Evolutionary conservation across 2,113 vertebrate species (phyloP).

Genomic region (Ahaetulla prasina): DNA sequence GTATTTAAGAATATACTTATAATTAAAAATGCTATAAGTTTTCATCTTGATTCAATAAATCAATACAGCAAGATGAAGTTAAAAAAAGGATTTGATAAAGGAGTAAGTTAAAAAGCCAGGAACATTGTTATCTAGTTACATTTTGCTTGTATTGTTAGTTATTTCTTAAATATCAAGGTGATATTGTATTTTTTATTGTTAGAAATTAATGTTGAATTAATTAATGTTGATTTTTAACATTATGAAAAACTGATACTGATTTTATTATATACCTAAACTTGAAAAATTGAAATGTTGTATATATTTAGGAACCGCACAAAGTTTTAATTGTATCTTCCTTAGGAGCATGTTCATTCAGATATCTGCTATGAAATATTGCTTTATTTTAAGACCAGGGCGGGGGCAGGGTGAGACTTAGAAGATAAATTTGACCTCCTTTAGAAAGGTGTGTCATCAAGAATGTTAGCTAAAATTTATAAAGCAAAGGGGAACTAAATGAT

Average conservation of each 20-base stretch:
- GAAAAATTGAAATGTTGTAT: not conserved
- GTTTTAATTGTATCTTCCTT: not conserved
- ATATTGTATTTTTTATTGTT: not conserved
- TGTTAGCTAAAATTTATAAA: not conserved
- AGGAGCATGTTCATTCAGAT: not conserved
- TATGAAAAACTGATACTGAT: not conserved
- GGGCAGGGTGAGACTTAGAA: not conserved
- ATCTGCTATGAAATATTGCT: not conserved
- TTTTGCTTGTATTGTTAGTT: not conserved
- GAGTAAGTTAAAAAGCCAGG: not conserved
- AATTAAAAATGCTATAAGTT: not conserved
- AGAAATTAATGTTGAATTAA: not conserved
- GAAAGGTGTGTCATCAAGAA: not conserved
- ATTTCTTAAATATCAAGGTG: not conserved
- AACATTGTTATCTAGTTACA: not conserved
- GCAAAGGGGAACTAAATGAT: not conserved
- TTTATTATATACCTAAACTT: not conserved
- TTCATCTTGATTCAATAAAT: not conserved
- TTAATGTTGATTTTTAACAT: not conserved
- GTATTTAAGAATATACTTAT: not conserved
- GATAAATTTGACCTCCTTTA: not conserved
- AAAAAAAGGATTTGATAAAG: not conserved
- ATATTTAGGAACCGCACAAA: not conserved
- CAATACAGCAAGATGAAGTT: not conserved
- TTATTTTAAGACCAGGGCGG: not conserved